Conservation (phyloP, 2,888 invertebrate genomes). For the Parelbella ahira region DNA sequence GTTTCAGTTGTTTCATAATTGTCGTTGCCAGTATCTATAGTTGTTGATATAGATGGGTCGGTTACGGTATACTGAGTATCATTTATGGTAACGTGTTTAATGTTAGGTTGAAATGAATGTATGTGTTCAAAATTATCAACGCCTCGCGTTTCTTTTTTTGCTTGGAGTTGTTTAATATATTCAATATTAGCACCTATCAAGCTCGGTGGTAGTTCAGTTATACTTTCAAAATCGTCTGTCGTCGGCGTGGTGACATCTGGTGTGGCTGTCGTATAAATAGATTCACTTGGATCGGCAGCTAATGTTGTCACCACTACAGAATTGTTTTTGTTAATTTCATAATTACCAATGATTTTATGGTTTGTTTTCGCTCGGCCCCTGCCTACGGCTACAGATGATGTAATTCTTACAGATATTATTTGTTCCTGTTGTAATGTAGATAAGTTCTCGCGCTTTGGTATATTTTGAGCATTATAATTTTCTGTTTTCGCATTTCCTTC, state of each 20-base stretch:
- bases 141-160: constrained; percentile 60
- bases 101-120: constrained; percentile 66
- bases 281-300: constrained; percentile 25
- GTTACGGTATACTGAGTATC: constrained; percentile 53
- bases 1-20: constrained; percentile 20
- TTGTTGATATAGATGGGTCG: constrained; percentile 40
- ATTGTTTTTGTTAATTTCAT: constrained; percentile 26
- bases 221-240: constrained; percentile 43
- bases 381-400: constrained; percentile 81
- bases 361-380: constrained; percentile 56
- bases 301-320: constrained; percentile 10
- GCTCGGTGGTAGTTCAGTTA: constrained; percentile 58
- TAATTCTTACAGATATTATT: constrained; percentile 79
- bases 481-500: constrained; percentile 4
- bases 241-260: constrained; percentile 36
- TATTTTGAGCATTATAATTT: constrained; percentile 38
- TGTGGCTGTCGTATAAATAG: constrained; percentile 26
- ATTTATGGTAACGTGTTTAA: constrained; percentile 63
- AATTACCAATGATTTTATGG: constrained; percentile 30
- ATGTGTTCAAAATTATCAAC: constrained; percentile 44
- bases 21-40: constrained; percentile 7
- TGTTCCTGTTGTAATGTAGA: constrained; percentile 44
- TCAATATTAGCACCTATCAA: constrained; percentile 73
- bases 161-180: constrained; percentile 67
- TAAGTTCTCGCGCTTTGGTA: constrained; percentile 41